phyloP scores from a whole-genome alignment of 2,113 vertebrate species.

The Alethe castanea region DNA sequence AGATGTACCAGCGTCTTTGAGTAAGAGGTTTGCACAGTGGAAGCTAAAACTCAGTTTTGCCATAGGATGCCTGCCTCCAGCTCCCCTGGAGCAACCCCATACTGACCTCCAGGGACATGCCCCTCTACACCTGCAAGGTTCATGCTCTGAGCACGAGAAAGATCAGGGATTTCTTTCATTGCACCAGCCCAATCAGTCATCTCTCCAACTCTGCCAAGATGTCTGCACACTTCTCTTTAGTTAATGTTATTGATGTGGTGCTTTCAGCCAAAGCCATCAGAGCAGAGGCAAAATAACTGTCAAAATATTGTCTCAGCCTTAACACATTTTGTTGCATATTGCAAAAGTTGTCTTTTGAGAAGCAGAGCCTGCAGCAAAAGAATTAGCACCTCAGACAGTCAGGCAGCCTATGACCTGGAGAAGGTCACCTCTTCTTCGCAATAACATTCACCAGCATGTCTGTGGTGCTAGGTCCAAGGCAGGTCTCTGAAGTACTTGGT shows the following conservation, averaged over 20 bases:
- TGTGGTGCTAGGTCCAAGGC: not conserved
- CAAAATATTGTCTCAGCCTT: not conserved
- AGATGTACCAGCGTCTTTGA: not conserved
- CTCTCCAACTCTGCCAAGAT: not conserved
- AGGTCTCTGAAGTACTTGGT: not conserved
- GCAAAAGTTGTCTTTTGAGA: not conserved
- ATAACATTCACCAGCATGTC: not conserved
- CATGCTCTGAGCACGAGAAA: not conserved
- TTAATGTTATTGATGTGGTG: not conserved
- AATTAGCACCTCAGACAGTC: not conserved
- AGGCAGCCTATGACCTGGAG: not conserved
- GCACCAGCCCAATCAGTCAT: not conserved
- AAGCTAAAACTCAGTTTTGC: not conserved
- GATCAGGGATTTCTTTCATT: not conserved
- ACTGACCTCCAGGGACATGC: fast-evolving
- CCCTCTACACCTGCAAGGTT: not conserved
- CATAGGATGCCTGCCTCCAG: fast-evolving
- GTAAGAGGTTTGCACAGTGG: not conserved
- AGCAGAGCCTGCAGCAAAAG: not conserved
- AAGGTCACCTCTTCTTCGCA: not conserved
- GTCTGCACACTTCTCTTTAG: not conserved
- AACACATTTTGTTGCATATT: not conserved
- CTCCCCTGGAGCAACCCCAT: fast-evolving
- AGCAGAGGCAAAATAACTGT: not conserved
- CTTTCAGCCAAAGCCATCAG: not conserved